These are phyloP conservation scores for Threskiornis aethiopicus DNA, from an alignment of 2,797 vertebrate genomes.

Conservation along the genomic window DNA sequence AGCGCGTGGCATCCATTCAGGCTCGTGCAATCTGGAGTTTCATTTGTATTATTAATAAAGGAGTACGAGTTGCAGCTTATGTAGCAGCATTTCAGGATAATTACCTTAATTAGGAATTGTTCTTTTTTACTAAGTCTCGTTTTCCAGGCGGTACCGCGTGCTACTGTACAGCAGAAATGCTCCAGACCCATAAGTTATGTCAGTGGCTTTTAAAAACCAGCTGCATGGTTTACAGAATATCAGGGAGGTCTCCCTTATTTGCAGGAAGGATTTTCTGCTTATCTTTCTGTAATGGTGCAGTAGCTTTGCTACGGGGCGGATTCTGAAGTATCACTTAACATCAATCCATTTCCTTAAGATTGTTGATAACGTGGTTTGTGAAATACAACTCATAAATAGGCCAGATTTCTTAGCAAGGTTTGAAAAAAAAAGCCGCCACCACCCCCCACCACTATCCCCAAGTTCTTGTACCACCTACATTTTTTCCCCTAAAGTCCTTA, in stretches of 20 bases:
- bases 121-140: background rate
- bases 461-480: rapidly evolving
- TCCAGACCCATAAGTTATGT: background rate
- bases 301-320: conserved; percentile 61
- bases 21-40: background rate
- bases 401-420: conserved; percentile 31
- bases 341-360: conserved; percentile 74
- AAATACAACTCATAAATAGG: conserved; percentile 60
- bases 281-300: conserved; percentile 58
- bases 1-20: background rate
- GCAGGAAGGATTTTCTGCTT: conserved; percentile 70
- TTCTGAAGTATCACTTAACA: conserved; percentile 75
- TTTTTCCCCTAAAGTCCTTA: background rate
- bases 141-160: background rate
- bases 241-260: conserved; percentile 34
- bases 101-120: background rate
- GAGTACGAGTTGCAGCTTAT: background rate
- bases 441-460: rapidly evolving
- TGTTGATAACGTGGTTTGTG: conserved; percentile 62
- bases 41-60: background rate
- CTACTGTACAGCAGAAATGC: background rate
- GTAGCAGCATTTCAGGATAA: background rate
- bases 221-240: background rate
- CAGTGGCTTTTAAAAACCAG: background rate
- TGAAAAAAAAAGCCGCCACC: background rate